Evolutionary conservation across 2,888 invertebrate genomes (phyloP).

Genomic region (Sminthurides aquaticus): DNA sequence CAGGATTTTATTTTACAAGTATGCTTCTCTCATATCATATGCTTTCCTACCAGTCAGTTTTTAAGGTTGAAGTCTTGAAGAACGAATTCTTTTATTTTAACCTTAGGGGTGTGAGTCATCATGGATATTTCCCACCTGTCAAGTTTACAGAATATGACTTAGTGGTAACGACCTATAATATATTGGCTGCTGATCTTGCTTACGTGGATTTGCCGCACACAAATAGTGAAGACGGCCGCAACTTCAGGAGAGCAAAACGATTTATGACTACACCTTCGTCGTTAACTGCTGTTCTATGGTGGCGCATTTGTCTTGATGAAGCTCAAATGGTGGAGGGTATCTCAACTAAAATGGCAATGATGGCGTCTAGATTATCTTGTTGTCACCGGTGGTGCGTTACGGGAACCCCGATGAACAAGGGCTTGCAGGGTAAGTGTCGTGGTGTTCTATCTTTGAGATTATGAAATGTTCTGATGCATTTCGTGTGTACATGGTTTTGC

Average conservation of each 20-base stretch:
- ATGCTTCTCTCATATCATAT: constrained; percentile 17
- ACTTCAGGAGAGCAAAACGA: constrained; percentile 55
- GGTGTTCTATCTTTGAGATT: not conserved
- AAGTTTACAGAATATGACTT: constrained; percentile 60
- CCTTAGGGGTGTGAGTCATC: constrained; percentile 51
- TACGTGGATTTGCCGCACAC: constrained; percentile 53
- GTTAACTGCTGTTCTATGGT: constrained; percentile 63
- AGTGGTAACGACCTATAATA: constrained; percentile 64
- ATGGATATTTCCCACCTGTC: constrained; percentile 57
- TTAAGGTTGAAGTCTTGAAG: no score
- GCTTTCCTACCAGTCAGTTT: no score
- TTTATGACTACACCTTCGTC: constrained; percentile 61
- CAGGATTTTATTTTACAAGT: constrained; percentile 53
- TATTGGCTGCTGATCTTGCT: constrained; percentile 57
- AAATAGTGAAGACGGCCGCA: constrained; percentile 47
- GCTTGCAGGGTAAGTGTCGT: constrained; percentile 34
- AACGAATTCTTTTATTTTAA: no score
- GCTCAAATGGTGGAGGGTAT: constrained; percentile 65
- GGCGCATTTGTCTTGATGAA: constrained; percentile 70
- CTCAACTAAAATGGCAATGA: constrained; percentile 45
- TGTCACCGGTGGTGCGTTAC: constrained; percentile 66
- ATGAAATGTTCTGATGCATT: not conserved
- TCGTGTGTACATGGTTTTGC: no score
- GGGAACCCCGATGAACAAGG: constrained; percentile 61
- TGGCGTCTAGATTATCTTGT: constrained; percentile 56